phyloP scores from a whole-genome alignment of 2,888 invertebrate species.

The Griposia aprilina region DNA sequence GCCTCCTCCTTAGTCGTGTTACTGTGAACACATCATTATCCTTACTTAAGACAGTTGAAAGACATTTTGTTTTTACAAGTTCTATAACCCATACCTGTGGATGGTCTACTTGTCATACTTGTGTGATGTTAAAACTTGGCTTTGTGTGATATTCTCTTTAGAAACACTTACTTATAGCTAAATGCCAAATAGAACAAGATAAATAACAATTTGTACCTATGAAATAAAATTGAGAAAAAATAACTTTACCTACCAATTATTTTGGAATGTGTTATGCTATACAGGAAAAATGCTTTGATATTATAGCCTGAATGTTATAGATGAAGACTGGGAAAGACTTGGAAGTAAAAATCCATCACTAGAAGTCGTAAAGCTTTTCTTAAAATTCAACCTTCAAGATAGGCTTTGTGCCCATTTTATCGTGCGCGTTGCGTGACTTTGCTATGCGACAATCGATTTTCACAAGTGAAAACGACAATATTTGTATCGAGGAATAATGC shows the following conservation, averaged over 20 bases:
- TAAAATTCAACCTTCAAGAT: not conserved
- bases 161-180: not conserved
- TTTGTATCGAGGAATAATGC: not conserved
- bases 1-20: conserved; percentile 80
- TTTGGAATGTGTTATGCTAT: not conserved
- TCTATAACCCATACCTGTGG: not conserved
- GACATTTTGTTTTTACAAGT: not conserved
- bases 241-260: not conserved
- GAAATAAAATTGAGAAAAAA: not conserved
- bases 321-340: not conserved
- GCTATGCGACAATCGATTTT: conserved; percentile 56
- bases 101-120: not conserved
- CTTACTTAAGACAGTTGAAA: not conserved
- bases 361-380: not conserved
- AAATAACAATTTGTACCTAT: not conserved
- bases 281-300: not conserved
- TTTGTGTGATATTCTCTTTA: not conserved
- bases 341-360: not conserved
- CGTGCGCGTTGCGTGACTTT: conserved; percentile 46
- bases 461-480: not conserved
- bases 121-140: not conserved
- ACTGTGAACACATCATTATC: conserved; percentile 67
- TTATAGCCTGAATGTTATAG: not conserved
- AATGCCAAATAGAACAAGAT: not conserved
- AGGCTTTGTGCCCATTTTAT: conserved; percentile 33